Evolutionary conservation across 2,113 vertebrate species (phyloP).

Genomic region (human): DNA sequence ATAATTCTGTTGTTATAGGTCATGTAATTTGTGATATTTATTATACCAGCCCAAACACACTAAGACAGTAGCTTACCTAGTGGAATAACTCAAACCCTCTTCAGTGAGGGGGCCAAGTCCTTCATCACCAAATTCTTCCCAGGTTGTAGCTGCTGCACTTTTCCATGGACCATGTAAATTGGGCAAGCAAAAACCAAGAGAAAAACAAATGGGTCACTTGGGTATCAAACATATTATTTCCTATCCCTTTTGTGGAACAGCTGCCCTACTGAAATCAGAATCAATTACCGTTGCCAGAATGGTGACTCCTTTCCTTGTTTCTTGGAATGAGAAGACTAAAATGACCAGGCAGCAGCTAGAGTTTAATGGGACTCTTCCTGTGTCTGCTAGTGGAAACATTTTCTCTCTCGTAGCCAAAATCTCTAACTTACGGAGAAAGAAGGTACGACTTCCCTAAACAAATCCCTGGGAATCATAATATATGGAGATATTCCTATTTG

Average conservation of each 20-base stretch:
- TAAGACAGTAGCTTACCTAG: background rate
- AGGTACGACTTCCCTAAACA: background rate
- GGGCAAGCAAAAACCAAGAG: background rate
- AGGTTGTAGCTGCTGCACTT: background rate
- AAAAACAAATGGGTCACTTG: background rate
- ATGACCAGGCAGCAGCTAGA: background rate
- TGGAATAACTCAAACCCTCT: background rate
- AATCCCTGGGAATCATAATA: background rate
- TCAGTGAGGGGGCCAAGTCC: background rate
- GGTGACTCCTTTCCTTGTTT: background rate
- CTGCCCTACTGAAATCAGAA: background rate
- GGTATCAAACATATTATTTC: background rate
- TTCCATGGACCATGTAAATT: background rate
- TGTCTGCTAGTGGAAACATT: background rate
- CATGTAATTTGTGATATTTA: background rate
- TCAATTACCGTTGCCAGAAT: background rate
- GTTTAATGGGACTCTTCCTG: background rate
- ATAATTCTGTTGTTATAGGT: background rate
- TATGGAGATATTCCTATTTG: background rate
- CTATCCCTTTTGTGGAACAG: background rate
- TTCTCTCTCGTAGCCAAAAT: background rate
- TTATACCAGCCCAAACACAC: background rate
- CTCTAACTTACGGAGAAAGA: background rate
- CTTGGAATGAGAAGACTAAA: background rate
- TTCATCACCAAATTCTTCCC: background rate